These are phyloP conservation scores for Brachyopa scutellaris DNA, from an alignment of 2,888 invertebrate species.

Conservation along the genomic window DNA sequence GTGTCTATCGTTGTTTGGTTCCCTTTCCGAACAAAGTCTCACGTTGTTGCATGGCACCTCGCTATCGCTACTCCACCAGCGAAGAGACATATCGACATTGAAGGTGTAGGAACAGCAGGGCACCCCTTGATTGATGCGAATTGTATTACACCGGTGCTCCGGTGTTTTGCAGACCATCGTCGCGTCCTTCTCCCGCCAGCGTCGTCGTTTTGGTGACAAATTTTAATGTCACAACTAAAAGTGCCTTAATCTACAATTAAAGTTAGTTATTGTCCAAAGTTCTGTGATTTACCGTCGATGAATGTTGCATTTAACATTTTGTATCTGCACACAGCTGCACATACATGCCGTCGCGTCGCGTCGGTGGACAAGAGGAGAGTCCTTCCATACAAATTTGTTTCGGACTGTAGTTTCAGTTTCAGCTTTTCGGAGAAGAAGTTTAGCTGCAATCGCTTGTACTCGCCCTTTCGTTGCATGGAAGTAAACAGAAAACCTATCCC, in stretches of 20 bases:
- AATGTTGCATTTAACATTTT: conserved; percentile 28
- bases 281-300: conserved; percentile 50
- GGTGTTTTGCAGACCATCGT: no score
- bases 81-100: conserved; percentile 48
- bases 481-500: no score
- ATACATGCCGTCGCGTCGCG: no score
- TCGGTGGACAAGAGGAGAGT: no score
- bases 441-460: no score
- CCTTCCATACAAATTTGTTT: no score
- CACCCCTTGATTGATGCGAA: conserved; percentile 67
- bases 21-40: not conserved
- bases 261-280: conserved; percentile 69
- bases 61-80: not conserved
- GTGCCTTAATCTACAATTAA: conserved; percentile 67
- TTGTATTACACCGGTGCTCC: conserved; percentile 24
- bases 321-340: not conserved
- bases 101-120: conserved; percentile 37
- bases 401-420: no score
- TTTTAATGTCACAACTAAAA: conserved; percentile 69
- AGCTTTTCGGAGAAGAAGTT: no score
- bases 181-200: not conserved
- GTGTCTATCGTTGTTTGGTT: not conserved
- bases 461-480: no score
- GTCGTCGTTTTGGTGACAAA: conserved; percentile 53
- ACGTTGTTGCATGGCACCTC: not conserved